Evolutionary conservation across 2,888 invertebrate genomes (phyloP).

Genomic region (Pedicia rivosa): DNA sequence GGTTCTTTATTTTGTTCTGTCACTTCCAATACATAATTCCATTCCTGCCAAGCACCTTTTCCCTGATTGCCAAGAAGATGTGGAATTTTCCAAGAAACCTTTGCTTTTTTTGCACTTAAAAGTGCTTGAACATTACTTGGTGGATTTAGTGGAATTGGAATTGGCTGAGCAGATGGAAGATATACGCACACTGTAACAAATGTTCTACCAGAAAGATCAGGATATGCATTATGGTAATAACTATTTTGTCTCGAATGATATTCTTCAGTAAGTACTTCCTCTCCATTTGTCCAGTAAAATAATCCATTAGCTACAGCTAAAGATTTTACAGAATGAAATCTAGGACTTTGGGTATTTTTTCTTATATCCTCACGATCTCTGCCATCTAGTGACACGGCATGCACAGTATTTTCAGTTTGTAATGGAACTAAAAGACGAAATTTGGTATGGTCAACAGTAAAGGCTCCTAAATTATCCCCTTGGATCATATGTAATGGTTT

Average conservation of each 20-base stretch:
- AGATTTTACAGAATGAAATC: conserved; percentile 57
- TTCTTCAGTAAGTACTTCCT: conserved; percentile 61
- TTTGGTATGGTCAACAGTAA: conserved; percentile 67
- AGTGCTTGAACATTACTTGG: conserved; percentile 69
- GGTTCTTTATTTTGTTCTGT: conserved; percentile 23
- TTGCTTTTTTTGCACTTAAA: conserved; percentile 57
- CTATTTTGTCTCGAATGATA: conserved; percentile 49
- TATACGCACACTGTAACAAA: conserved; percentile 39
- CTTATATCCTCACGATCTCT: conserved; percentile 56
- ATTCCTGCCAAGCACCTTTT: conserved; percentile 39
- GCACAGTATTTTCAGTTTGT: conserved; percentile 56
- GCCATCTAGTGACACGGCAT: conserved; percentile 63
- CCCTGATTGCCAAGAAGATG: conserved; percentile 60
- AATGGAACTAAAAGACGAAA: conserved; percentile 64
- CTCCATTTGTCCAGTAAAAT: conserved; percentile 77
- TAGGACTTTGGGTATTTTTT: conserved; percentile 56
- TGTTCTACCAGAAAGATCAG: conserved; percentile 33
- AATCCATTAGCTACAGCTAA: conserved; percentile 58
- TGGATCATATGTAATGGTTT: conserved; percentile 46
- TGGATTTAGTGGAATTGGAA: conserved; percentile 61
- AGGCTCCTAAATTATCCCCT: conserved; percentile 56
- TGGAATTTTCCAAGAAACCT: conserved; percentile 69
- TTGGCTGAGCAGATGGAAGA: conserved; percentile 57
- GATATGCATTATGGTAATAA: conserved; percentile 65
- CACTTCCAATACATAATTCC: conserved; percentile 27